Evolutionary conservation across 2,797 vertebrate genomes (phyloP).

Genomic region (Schizopygopsis pylzovi): DNA sequence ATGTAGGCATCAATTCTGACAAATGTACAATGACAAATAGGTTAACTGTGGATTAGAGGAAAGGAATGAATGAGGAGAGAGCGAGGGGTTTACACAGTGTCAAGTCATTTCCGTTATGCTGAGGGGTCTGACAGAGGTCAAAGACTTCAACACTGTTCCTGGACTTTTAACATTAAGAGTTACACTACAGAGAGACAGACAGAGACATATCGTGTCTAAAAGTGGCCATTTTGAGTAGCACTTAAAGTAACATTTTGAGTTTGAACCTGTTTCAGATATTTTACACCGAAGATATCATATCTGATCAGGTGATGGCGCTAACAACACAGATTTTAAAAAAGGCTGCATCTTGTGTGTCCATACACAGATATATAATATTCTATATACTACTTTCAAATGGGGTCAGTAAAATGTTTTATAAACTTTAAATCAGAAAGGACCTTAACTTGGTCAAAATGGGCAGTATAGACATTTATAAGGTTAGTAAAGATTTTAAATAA

Average conservation of each 20-base stretch:
- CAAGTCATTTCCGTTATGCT: constrained; percentile 69
- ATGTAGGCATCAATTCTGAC: not conserved
- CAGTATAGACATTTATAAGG: no score
- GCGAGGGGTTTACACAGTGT: constrained; percentile 47
- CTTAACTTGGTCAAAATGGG: not conserved
- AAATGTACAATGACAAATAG: not conserved
- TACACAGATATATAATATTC: not conserved
- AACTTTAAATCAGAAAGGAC: not conserved
- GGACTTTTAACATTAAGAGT: not conserved
- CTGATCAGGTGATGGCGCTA: constrained; percentile 16
- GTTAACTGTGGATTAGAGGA: constrained; percentile 1
- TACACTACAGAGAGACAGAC: not conserved
- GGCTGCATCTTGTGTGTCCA: not conserved
- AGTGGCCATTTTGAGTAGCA: not conserved
- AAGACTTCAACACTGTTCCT: constrained; percentile 50
- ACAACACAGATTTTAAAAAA: not conserved
- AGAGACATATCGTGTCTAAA: not conserved
- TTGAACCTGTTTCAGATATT: not conserved
- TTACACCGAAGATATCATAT: not conserved
- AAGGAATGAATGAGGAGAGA: not conserved
- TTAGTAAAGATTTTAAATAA: not conserved
- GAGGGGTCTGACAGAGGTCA: constrained; percentile 68
- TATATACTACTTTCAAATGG: not conserved
- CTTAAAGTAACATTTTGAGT: not conserved
- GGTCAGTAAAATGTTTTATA: no score